A percentile compares a stretch with the other conserved stretches of the same genome.
Evolutionary conservation across 2,797 vertebrate species (phyloP).

Genomic region (Rhodeus uyekii): DNA sequence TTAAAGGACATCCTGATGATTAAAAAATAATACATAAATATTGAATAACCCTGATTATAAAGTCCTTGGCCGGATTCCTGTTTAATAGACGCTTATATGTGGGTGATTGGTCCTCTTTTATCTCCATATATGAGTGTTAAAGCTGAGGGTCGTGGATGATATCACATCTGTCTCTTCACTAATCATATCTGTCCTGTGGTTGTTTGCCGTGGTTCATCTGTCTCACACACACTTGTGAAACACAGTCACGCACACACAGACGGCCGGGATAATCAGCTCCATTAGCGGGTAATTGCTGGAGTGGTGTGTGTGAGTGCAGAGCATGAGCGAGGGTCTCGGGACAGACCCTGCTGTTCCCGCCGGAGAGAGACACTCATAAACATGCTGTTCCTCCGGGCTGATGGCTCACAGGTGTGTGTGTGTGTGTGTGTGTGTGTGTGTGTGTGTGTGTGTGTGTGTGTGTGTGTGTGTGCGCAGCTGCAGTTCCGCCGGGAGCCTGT

Average conservation of each 20-base stretch:
- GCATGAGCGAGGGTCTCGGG: conserved; percentile 7
- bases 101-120: neutral
- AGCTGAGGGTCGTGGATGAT: neutral
- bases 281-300: conserved; percentile 36
- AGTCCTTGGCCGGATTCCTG: too few relatives aligned
- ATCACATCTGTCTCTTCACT: too few relatives aligned
- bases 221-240: neutral
- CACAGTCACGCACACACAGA: neutral
- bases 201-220: neutral
- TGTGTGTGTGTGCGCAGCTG: conserved; percentile 58
- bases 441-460: neutral
- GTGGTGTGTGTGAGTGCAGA: conserved; percentile 29
- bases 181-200: too few relatives aligned
- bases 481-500: conserved; percentile 64
- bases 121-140: neutral
- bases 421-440: neutral
- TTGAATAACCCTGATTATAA: too few relatives aligned
- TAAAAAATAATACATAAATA: too few relatives aligned
- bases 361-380: neutral
- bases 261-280: neutral
- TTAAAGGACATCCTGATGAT: neutral
- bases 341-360: neutral
- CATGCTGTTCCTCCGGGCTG: conserved; percentile 8
- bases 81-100: neutral
- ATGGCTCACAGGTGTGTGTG: neutral